Evolutionary conservation across 1,140 invertebrate species (phyloP).

Genomic region (Brachionus sp.): DNA sequence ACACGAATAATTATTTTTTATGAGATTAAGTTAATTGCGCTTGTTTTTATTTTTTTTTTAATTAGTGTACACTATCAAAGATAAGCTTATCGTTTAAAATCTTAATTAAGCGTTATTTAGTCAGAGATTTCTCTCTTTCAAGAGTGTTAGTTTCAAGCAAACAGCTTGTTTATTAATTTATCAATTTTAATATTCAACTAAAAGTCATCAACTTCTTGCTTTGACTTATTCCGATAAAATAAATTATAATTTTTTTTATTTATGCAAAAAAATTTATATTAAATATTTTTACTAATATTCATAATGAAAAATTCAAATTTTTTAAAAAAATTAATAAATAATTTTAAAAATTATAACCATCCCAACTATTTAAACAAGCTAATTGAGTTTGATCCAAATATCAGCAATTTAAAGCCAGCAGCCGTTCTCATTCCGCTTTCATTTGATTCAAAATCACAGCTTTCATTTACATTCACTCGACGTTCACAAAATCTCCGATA

Average conservation of each 20-base stretch:
- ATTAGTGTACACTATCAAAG: background rate
- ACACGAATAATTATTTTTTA: background rate
- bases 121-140: background rate
- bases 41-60: background rate
- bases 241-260: background rate
- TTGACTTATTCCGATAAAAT: background rate
- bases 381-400: background rate
- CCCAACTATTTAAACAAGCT: background rate
- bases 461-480: conserved; percentile 43
- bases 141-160: background rate
- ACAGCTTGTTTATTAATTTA: background rate
- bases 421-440: conserved; percentile 12
- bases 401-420: background rate
- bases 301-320: background rate
- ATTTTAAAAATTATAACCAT: background rate
- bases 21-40: conserved; percentile 2
- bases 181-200: background rate
- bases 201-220: background rate
- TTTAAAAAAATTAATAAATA: background rate
- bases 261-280: background rate
- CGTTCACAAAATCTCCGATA: conserved; percentile 33
- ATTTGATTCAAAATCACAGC: background rate
- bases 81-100: background rate
- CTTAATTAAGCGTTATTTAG: background rate
- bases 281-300: no score